Percentiles rank a stretch among this genome's conserved stretches.
Evolutionary conservation across 2,888 invertebrate species (phyloP).

Genomic region (Mythimna ferrago): DNA sequence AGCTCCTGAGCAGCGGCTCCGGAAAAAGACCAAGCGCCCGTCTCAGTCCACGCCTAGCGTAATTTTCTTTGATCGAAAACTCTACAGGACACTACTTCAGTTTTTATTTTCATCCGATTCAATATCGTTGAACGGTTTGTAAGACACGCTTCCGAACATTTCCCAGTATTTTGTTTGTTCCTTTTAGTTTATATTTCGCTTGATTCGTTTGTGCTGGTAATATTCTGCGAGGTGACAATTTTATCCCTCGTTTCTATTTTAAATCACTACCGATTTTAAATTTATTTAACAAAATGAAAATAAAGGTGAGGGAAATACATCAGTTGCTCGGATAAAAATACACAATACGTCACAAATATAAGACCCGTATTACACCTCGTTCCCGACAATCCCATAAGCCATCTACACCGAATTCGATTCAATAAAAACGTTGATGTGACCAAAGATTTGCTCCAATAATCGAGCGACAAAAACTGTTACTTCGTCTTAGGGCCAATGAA

Average conservation of each 20-base stretch:
- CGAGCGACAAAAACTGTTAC: slow-evolving; percentile 86
- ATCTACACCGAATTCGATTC: slow-evolving; percentile 79
- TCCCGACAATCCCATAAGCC: slow-evolving; percentile 79
- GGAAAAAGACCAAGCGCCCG: slow-evolving; percentile 80
- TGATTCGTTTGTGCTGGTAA: slow-evolving; percentile 54
- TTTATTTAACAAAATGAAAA: slow-evolving; percentile 9
- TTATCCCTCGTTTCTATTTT: slow-evolving; percentile 31
- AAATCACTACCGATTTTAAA: slow-evolving; percentile 25
- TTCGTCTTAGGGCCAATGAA: slow-evolving; percentile 86
- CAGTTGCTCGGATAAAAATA: slow-evolving; percentile 1
- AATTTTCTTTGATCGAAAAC: slow-evolving; percentile 89
- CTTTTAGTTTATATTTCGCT: slow-evolving; percentile 65
- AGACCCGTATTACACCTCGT: slow-evolving; percentile 74
- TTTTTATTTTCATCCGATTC: slow-evolving; percentile 87
- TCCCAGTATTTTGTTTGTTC: slow-evolving; percentile 56
- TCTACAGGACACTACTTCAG: slow-evolving; percentile 80
- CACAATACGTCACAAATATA: slow-evolving; percentile 61
- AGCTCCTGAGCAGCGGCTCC: slow-evolving; percentile 77
- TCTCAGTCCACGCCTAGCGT: slow-evolving; percentile 79
- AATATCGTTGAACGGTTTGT: slow-evolving; percentile 80
- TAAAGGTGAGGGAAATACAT: not conserved
- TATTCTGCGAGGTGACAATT: slow-evolving; percentile 63
- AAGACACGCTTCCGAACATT: slow-evolving; percentile 72
- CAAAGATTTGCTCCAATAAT: slow-evolving; percentile 86
- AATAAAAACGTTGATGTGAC: slow-evolving; percentile 84